Evolutionary conservation across 2,797 vertebrate species (phyloP), one percentile per base, ranked within the genome.

Genomic region (Threskiornis aethiopicus): DNA sequence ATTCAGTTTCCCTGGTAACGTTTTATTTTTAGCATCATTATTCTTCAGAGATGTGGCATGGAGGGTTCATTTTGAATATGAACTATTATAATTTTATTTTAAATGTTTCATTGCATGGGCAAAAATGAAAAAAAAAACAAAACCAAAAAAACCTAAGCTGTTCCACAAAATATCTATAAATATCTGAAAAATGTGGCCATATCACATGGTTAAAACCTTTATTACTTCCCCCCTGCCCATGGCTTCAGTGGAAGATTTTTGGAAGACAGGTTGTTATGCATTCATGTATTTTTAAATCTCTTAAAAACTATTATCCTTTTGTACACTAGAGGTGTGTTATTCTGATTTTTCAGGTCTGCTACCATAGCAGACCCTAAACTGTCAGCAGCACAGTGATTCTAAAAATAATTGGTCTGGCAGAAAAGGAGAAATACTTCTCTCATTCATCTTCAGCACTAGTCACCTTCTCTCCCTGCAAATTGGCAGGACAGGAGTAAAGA

Each of bases 21-120:
- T 73, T 96, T 96, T 96, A 96, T 96, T 96, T 95, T 96, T 97
- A 92, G 93, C 71, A 81, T 84, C 80, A 51, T 95, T 94, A 92
- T 84, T 72, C 90, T 95, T 92, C 82, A 84, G 87, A 95, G 93
- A 71, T 89, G 72, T 95, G 79, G 77, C 76, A 81, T 78, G 49
- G 39, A 96, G 55, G 70, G 44, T 70, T 94, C 91, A 67, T 83
- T 94, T 66, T 95, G 46, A 83, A 90, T 76, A 55, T 73, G 54
- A 90, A 59, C 51, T 55, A 31, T 64, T 78, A 84, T 55, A 62
- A 66, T 92, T 93, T 92, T 84, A 76, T 66, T 90, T 87, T 72
- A 77, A 93, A 55, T 52, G 19, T 71, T 77, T 89, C 3, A 86
- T 80, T 87, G 89, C 24, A 22, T 28, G 26, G 64, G 33, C 10